Evolutionary conservation across 2,888 invertebrate genomes (phyloP).

Genomic region (Hesperia comma): DNA sequence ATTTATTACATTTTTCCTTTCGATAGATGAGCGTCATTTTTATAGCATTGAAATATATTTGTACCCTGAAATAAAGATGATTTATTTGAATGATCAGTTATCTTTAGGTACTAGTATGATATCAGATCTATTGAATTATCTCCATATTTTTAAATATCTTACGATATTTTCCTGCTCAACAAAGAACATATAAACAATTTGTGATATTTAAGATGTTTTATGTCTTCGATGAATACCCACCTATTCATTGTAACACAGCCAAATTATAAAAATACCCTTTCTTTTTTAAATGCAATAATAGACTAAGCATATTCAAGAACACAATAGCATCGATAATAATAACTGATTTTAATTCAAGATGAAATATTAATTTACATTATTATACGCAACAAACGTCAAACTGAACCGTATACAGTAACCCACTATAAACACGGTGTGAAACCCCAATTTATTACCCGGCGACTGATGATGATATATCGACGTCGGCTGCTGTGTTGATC

Average conservation of each 20-base stretch:
- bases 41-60: background rate
- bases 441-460: slow-evolving; percentile 74
- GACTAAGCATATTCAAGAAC: background rate
- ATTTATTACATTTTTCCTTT: slow-evolving; percentile 42
- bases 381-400: slow-evolving; percentile 10
- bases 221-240: too few species aligned
- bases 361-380: background rate
- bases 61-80: background rate
- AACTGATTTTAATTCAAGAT: slow-evolving; percentile 11
- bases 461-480: slow-evolving; percentile 83
- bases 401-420: slow-evolving; percentile 48
- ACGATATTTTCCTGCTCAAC: too few species aligned
- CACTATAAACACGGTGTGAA: slow-evolving; percentile 69
- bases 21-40: slow-evolving; percentile 22
- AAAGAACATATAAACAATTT: too few species aligned
- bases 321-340: background rate
- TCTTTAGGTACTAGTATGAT: background rate
- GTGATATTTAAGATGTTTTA: too few species aligned
- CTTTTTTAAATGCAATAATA: background rate
- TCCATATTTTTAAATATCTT: too few species aligned
- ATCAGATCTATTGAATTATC: too few species aligned
- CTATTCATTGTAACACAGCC: too few species aligned
- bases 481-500: slow-evolving; percentile 79
- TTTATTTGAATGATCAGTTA: slow-evolving; percentile 9
- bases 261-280: too few species aligned